Base-by-base conservation (phyloP, 2,888 invertebrate genomes). In the Cataglyphis albicans region DNA sequence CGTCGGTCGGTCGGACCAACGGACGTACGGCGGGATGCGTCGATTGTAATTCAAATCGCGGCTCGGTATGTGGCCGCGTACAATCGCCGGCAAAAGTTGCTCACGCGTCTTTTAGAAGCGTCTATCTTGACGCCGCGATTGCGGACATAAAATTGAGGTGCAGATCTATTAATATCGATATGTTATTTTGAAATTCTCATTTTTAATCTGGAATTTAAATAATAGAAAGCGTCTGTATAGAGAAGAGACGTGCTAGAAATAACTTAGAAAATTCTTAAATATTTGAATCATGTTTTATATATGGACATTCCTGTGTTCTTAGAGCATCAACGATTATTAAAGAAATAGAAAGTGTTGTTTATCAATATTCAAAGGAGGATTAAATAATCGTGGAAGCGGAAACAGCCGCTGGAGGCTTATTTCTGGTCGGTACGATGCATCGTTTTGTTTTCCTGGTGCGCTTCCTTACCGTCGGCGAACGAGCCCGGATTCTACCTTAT, bases 11-110 rank as follows among this genome's bases (percentile, higher is more conserved):
- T 89, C 70, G 80, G 3, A 38, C 18, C 85, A 80, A 84, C 87
- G 61, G 32, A 74, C 10, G 48, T 86, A 88, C 86, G 89, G 84
- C 90, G 90, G 89, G 92, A 92, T 92, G 92, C 91, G 89, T 88
- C 91, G 92, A 93, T 93, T 93, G 93, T 93, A 91, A 93, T 93
- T 93, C 93, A 93, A 93, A 93, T 93, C 91, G 91, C 86, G 90
- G 85, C 90, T 89, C 84, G 91, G 92, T 92, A 91, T 91, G 92
- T 89, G 90, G 86, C 87, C 85, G 80, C 57, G 88, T 92, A 92
- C 92, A 92, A 85, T 90, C 90, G 18, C 41, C 59, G 76, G 57
- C 88, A 89, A 91, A 85, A 92, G 83, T 84, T 74, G 1, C 7
- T 21, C 12, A 41, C 41, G 57, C 21, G 29, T 15, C n/a, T 10